Percentiles rank a stretch among this genome's conserved stretches.
phyloP scores from a whole-genome alignment of 2,113 vertebrate species.

The Chelonoidis abingdonii region DNA sequence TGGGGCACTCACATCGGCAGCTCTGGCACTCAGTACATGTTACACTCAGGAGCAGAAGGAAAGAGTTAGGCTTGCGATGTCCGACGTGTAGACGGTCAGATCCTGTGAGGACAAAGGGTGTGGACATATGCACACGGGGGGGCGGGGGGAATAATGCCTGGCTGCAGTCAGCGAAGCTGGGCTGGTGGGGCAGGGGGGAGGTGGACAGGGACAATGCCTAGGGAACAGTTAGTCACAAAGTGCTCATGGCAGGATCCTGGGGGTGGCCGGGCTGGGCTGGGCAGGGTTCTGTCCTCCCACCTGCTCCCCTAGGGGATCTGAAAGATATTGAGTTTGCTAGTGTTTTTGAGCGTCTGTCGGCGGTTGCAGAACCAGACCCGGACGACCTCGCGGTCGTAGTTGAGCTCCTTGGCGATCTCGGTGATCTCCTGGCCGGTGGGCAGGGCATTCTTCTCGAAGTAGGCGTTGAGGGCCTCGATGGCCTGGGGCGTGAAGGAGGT shows the following conservation, averaged over 20 bases:
- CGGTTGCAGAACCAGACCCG: constrained; percentile 99
- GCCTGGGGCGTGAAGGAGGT: constrained; percentile 97
- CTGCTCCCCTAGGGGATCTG: constrained; percentile 84
- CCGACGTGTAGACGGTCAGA: neutral
- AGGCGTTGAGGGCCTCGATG: constrained; percentile 93
- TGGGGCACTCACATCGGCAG: neutral
- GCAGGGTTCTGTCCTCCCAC: neutral
- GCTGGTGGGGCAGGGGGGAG: neutral
- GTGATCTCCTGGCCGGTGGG: constrained; percentile 98
- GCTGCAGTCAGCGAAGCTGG: neutral
- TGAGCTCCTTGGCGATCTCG: constrained; percentile 95
- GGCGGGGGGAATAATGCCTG: neutral
- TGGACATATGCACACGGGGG: neutral
- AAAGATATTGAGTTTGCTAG: constrained; percentile 96
- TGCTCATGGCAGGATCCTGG: constrained; percentile 59
- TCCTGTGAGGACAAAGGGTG: neutral
- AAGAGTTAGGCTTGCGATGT: neutral
- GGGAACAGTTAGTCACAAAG: constrained; percentile 52
- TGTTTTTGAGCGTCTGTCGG: constrained; percentile 97
- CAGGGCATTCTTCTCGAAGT: constrained; percentile 96
- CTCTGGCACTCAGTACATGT: neutral
- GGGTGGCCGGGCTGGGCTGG: neutral
- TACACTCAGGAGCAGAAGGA: neutral
- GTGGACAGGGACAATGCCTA: neutral
- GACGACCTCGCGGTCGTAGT: constrained; percentile 96